phyloP scores from a whole-genome alignment of 2,113 vertebrate species.

The Silurus meridionalis region DNA sequence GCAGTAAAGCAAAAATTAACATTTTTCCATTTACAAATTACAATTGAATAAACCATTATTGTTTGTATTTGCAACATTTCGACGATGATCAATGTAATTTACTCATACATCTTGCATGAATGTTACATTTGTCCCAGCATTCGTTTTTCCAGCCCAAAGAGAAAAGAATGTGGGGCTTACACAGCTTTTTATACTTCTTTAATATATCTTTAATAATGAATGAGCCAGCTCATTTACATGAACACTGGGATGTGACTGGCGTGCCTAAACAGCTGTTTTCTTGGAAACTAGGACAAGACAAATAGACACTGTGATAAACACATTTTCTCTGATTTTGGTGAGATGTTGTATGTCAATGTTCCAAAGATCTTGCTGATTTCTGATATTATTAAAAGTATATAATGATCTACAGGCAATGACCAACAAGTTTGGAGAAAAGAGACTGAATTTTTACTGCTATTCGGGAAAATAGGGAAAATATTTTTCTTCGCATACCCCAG shows the following conservation, averaged over 20 bases:
- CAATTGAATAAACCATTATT: background rate
- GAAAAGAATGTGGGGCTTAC: background rate
- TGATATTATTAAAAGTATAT: background rate
- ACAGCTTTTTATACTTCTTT: background rate
- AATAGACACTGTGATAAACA: background rate
- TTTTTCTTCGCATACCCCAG: too few relatives aligned
- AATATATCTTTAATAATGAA: background rate
- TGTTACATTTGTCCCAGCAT: background rate
- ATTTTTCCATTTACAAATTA: background rate
- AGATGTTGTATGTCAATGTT: too few relatives aligned
- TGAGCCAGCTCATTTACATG: background rate
- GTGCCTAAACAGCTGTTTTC: background rate
- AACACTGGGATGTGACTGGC: background rate
- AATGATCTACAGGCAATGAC: background rate
- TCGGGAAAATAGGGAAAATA: too few relatives aligned
- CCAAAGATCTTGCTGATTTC: too few relatives aligned
- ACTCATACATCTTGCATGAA: background rate
- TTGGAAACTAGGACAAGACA: conserved; percentile 8
- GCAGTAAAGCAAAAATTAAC: background rate
- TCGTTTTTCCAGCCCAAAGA: background rate
- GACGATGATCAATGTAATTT: background rate
- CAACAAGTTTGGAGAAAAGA: background rate
- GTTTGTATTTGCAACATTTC: background rate
- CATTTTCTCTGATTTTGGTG: background rate
- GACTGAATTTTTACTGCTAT: background rate